Percentiles rank a stretch among this genome's conserved stretches.
These are phyloP conservation scores for Macaca fascicularis DNA, from an alignment of 2,113 vertebrate genomes.

Conservation along the genomic window DNA sequence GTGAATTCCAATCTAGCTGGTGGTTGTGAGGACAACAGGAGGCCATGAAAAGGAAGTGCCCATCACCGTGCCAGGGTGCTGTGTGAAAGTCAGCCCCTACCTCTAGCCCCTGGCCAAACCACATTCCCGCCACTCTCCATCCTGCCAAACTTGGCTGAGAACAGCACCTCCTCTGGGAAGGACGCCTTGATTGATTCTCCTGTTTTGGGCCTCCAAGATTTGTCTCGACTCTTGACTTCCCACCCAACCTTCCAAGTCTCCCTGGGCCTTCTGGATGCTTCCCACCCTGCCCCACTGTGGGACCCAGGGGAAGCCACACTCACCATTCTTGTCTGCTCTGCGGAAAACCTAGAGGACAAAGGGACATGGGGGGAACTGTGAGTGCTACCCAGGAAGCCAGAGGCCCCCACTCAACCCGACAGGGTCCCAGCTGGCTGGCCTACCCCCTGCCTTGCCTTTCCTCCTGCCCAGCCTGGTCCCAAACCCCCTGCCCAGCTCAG, in stretches of 20 bases:
- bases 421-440: slow-evolving; percentile 22
- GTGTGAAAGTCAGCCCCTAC: not conserved
- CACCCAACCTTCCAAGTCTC: not conserved
- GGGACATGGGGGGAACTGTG: not conserved
- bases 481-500: not conserved
- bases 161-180: not conserved
- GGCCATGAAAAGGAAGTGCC: not conserved
- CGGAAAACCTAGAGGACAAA: slow-evolving; percentile 88
- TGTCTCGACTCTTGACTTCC: not conserved
- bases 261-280: not conserved
- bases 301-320: slow-evolving; percentile 71
- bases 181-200: not conserved
- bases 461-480: slow-evolving; percentile 14
- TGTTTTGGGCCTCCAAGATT: not conserved
- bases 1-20: not conserved
- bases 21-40: not conserved
- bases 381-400: not conserved
- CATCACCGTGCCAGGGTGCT: not conserved
- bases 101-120: not conserved
- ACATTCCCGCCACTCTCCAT: not conserved
- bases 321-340: slow-evolving; percentile 89
- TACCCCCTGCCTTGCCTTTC: slow-evolving; percentile 23
- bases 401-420: not conserved
- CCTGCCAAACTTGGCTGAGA: not conserved
- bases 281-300: not conserved